These are phyloP conservation scores for Phalanger gymnotis DNA, from an alignment of 2,797 vertebrate species.

Conservation along the genomic window DNA sequence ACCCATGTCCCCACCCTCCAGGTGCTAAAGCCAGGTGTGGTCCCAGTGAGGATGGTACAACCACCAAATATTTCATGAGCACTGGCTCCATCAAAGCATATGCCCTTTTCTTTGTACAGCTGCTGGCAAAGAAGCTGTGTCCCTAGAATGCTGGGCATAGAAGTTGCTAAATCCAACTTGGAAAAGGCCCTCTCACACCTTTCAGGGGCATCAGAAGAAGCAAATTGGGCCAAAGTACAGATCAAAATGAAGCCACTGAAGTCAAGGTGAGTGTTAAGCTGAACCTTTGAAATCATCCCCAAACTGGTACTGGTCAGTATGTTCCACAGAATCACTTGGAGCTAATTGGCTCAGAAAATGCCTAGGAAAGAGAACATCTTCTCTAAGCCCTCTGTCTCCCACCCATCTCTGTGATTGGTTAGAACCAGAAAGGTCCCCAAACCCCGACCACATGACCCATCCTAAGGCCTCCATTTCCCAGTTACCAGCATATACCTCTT, in stretches of 20 bases:
- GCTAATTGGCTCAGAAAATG: background rate
- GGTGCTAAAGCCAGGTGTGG: conserved; percentile 93
- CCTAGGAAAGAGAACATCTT: background rate
- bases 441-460: background rate
- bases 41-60: conserved; percentile 91
- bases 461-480: background rate
- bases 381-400: background rate
- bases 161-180: background rate
- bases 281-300: background rate
- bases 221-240: background rate
- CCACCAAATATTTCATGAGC: conserved; percentile 94
- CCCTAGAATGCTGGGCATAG: background rate
- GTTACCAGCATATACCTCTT: background rate
- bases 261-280: background rate
- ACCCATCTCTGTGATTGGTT: background rate
- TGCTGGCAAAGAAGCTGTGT: conserved; percentile 90
- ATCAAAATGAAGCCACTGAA: background rate
- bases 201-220: background rate
- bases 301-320: background rate
- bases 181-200: background rate
- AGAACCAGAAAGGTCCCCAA: background rate
- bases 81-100: conserved; percentile 93
- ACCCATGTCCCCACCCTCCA: conserved; percentile 95
- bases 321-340: background rate
- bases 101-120: conserved; percentile 91